phyloP scores from a whole-genome alignment of 2,888 invertebrate species.

The Apantesis nais region DNA sequence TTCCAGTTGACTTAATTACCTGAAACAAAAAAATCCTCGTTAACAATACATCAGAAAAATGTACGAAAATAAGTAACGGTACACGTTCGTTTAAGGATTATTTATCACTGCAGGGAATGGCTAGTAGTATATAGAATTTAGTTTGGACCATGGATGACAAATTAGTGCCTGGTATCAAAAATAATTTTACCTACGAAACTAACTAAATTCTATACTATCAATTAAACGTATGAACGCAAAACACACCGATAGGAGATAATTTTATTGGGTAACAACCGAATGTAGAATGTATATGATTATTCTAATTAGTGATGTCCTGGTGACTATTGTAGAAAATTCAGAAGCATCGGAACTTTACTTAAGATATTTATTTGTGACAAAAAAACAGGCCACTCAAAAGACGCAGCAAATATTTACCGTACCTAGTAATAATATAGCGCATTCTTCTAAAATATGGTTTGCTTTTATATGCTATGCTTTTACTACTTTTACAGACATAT shows the following conservation, averaged over 20 bases:
- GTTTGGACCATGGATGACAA: neutral
- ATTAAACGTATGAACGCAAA: conserved; percentile 18
- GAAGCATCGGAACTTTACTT: too few species aligned
- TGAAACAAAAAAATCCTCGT: conserved; percentile 36
- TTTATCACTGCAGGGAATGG: neutral
- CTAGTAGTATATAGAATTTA: neutral
- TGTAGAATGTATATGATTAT: neutral
- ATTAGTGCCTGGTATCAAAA: neutral
- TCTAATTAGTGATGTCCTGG: neutral
- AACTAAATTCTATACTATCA: conserved; percentile 22
- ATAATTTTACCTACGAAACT: neutral
- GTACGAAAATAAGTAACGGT: neutral
- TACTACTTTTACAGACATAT: too few species aligned
- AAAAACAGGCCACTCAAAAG: too few species aligned
- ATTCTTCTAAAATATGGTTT: too few species aligned
- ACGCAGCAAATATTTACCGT: too few species aligned
- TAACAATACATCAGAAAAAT: neutral
- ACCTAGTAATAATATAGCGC: too few species aligned
- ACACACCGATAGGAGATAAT: neutral
- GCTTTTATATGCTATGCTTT: too few species aligned
- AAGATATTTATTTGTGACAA: too few species aligned
- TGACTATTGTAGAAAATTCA: too few species aligned
- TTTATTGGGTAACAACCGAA: neutral
- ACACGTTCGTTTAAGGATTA: neutral
- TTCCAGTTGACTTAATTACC: conserved; percentile 34